Evolutionary conservation across 2,888 invertebrate genomes (phyloP).

Genomic region (Cataglyphis albicans): DNA sequence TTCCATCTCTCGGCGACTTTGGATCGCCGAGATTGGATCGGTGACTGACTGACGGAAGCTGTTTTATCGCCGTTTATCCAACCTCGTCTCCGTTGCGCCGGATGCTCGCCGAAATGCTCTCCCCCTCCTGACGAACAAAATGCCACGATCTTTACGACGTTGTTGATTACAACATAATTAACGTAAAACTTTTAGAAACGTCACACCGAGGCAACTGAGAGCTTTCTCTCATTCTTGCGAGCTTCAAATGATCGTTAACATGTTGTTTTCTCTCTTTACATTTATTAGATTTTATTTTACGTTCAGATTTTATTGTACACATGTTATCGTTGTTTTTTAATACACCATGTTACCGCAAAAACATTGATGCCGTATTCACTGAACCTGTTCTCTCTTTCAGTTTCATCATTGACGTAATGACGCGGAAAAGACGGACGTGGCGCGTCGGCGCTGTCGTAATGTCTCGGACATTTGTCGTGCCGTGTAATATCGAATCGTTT

Average conservation of each 20-base stretch:
- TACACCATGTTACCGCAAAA: constrained; percentile 81
- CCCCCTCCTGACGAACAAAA: not conserved
- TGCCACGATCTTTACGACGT: not conserved
- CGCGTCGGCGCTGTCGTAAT: constrained; percentile 29
- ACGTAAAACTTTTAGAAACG: constrained; percentile 52
- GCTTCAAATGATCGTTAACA: constrained; percentile 61
- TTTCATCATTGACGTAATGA: constrained; percentile 60
- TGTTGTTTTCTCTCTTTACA: constrained; percentile 61
- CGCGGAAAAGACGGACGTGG: constrained; percentile 59
- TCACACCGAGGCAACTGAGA: constrained; percentile 82
- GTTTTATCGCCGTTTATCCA: constrained; percentile 10
- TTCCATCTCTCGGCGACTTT: constrained; percentile 7
- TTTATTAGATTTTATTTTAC: constrained; percentile 44
- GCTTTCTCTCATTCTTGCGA: constrained; percentile 62
- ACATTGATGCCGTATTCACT: constrained; percentile 83
- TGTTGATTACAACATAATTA: not conserved
- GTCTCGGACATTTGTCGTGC: constrained; percentile 9
- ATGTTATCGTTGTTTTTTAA: constrained; percentile 74
- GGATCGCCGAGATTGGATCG: constrained; percentile 25
- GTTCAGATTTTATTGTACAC: constrained; percentile 72
- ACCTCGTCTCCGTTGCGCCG: constrained; percentile 48
- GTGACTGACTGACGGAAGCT: constrained; percentile 4
- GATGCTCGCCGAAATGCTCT: constrained; percentile 7
- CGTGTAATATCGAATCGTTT: constrained; percentile 29
- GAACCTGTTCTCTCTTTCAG: constrained; percentile 77